Conservation (phyloP, 1,140 invertebrate species). For the Agrilus planipennis region DNA sequence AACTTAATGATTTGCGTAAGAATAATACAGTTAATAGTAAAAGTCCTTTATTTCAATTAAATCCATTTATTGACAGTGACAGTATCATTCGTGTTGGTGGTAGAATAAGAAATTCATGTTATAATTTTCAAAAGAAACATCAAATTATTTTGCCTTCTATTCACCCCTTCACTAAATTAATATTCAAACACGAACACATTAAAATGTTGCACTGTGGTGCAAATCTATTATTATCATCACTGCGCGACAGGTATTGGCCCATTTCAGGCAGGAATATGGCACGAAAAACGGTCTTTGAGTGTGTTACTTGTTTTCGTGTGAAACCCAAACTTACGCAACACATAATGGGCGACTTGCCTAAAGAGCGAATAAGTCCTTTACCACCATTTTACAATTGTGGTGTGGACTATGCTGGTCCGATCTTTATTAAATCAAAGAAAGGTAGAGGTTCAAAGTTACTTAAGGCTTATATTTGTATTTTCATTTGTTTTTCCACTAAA, state of each 20-base stretch:
- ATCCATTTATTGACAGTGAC: slow-evolving; percentile 4
- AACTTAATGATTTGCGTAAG: slow-evolving; percentile 1
- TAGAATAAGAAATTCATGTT: slow-evolving; percentile 1
- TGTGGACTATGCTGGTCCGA: slow-evolving; percentile 1
- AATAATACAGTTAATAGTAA: background rate
- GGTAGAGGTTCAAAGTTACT: no score
- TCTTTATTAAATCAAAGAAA: background rate
- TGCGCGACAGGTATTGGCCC: slow-evolving; percentile 1
- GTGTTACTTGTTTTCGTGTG: background rate
- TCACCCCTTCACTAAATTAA: background rate
- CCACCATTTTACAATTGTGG: slow-evolving; percentile 2
- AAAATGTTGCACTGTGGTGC: slow-evolving; percentile 2
- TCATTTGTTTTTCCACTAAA: background rate
- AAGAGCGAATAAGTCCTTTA: background rate
- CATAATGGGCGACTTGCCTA: background rate
- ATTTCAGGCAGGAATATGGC: background rate
- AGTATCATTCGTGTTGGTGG: slow-evolving; percentile 4
- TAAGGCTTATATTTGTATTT: background rate
- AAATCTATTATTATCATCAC: background rate
- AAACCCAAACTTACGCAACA: background rate
- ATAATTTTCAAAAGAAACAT: slow-evolving; percentile 3
- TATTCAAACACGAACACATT: background rate
- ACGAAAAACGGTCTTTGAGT: background rate
- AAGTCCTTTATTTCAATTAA: background rate
- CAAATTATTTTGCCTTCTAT: background rate